Conservation (phyloP, 1,140 invertebrate genomes). For the Cylas formicarius region DNA sequence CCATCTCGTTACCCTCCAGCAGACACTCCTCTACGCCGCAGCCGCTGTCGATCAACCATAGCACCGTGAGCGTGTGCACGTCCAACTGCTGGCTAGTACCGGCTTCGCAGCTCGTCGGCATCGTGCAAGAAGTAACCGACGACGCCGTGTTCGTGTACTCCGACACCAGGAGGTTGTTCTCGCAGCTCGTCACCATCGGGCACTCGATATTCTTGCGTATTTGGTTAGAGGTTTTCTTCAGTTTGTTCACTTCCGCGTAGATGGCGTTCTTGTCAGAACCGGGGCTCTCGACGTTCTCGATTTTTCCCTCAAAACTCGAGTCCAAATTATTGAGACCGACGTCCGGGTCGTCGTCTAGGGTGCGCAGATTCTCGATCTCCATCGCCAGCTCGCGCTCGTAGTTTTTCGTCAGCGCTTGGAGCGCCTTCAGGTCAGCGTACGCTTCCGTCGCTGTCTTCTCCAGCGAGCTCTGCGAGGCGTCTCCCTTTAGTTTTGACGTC, state of each 20-base stretch:
- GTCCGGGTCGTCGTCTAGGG: constrained; percentile 33
- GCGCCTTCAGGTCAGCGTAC: constrained; percentile 36
- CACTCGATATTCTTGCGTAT: constrained; percentile 13
- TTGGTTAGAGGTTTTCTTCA: constrained; percentile 17
- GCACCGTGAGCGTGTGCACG: constrained; percentile 54
- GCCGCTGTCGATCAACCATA: constrained; percentile 61
- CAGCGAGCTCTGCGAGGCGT: constrained; percentile 33
- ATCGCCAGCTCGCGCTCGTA: constrained; percentile 28
- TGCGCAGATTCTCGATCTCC: constrained; percentile 30
- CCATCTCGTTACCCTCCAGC: constrained; percentile 46
- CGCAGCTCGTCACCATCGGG: constrained; percentile 20
- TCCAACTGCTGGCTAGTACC: constrained; percentile 42
- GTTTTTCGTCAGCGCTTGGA: constrained; percentile 29
- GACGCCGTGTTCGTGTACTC: constrained; percentile 16
- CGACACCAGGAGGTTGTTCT: constrained; percentile 20
- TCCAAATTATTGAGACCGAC: constrained; percentile 32
- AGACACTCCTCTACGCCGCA: constrained; percentile 59
- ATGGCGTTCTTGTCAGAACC: constrained; percentile 33
- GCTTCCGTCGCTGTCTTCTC: constrained; percentile 38
- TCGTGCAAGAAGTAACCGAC: constrained; percentile 19
- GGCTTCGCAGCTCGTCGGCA: constrained; percentile 12
- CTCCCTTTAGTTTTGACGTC: constrained; percentile 33
- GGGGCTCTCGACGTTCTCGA: constrained; percentile 29
- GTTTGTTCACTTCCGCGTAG: constrained; percentile 38
- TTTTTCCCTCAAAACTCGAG: constrained; percentile 20